A percentile compares a stretch with the other conserved stretches of the same genome.
These are phyloP conservation scores for Neotoxoptera formosana DNA, from an alignment of 1,140 invertebrate species.

Conservation along the genomic window DNA sequence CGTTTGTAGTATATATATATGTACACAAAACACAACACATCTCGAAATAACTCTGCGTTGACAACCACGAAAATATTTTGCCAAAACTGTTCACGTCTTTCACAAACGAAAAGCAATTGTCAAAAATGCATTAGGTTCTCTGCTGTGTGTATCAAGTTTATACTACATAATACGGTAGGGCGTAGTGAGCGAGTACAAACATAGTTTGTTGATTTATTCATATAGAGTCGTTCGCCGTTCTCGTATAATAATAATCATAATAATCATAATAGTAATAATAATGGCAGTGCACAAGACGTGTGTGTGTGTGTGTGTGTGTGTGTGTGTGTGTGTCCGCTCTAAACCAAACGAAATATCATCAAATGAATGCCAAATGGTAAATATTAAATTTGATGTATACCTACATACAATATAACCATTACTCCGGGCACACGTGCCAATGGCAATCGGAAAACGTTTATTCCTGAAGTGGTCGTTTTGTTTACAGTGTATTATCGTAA, in stretches of 20 bases:
- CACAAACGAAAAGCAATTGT: not conserved
- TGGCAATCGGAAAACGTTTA: not conserved
- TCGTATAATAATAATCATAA: not conserved
- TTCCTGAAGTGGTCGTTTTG: not conserved
- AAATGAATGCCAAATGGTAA: not conserved
- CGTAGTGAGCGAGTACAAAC: not conserved
- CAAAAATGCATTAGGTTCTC: slow-evolving; percentile 1
- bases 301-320: not conserved
- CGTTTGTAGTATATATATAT: not conserved
- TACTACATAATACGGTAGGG: not conserved
- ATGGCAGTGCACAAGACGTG: not conserved
- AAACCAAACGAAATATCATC: not conserved
- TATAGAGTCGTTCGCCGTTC: not conserved
- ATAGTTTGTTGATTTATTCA: slow-evolving; percentile 8
- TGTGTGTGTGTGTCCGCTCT: not conserved
- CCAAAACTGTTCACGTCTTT: slow-evolving; percentile 28
- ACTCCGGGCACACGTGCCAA: not conserved
- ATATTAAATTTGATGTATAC: not conserved
- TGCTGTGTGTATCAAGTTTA: not conserved
- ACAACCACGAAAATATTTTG: not conserved
- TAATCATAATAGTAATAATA: slow-evolving; percentile 13
- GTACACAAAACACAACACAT: not conserved
- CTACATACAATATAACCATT: not conserved
- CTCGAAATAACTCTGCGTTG: not conserved
- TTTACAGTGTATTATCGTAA: not conserved